Evolutionary conservation across 2,888 invertebrate genomes (phyloP), one percentile per base, ranked within the genome.

Genomic region (Drosophila subquinaria): DNA sequence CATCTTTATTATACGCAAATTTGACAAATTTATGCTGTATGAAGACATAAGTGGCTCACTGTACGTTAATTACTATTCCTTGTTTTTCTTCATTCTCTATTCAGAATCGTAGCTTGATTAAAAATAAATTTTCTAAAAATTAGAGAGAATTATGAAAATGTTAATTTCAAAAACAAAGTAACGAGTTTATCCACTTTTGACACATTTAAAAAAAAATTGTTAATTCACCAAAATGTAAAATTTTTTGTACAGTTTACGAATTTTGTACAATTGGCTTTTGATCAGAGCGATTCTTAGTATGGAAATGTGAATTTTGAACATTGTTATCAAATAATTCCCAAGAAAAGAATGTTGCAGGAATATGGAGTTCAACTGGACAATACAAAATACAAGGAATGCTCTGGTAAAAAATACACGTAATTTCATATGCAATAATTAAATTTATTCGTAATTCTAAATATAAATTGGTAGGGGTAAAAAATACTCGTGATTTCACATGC

Each of bases 321-420:
- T 23, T 23, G 23, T 13, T 23, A 45, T 42, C 17, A 9, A 42
- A 4, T 10, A 17, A 0, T 40, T 40, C 8, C 17, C 9, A 9
- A 23, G 27, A n/a, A n/a, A 27, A 27, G 23, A 43, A 45, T 60
- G 20, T 48, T 36, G 35, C 30, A 56, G 3, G n/a, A n/a, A 35
- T 10, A 51, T 51, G 55, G 17, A 17, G 20, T 10, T 17, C 17
- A 9, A 42, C 10, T 42, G 15, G 17, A 17, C 0, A 13, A 0
- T 33, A 11, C 1, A 2, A 11, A 5, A n/a, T 4, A 15, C 33
- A n/a, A 9, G 27, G 27, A 51, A 2, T 51, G 33, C 11, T 1
- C 42, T 42, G 57, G 47, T 61, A 69, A 52, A 36, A 23, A 47
- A 48, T 15, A 10, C 20, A 5, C 1, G 11, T 40, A 15, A 15